Percentiles rank a stretch among this genome's conserved stretches.
Conservation (phyloP, 2,797 vertebrate genomes). For the Acrossocheilus wenchowensis region DNA sequence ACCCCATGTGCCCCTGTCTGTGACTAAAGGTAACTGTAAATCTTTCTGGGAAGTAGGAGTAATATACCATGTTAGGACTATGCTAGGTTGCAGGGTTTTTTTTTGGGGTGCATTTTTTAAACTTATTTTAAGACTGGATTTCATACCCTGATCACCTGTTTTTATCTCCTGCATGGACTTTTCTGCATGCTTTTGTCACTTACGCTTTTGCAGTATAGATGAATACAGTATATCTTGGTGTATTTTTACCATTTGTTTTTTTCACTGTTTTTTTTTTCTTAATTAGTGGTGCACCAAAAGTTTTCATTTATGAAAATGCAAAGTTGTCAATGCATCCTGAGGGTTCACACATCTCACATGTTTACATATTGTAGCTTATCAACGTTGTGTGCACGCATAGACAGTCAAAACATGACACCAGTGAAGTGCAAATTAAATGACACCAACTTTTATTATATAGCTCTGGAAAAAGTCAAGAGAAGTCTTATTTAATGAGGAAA, state of each 20-base stretch:
- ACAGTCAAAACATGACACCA: no score
- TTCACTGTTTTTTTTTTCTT: not conserved
- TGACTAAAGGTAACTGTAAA: constrained; percentile 62
- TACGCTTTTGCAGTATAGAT: not conserved
- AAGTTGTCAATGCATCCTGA: no score
- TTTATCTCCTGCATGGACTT: not conserved
- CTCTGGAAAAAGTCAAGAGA: no score
- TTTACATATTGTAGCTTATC: no score
- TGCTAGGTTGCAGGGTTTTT: not conserved
- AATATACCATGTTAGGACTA: constrained; percentile 57
- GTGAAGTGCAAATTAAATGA: no score
- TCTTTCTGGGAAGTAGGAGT: constrained; percentile 68
- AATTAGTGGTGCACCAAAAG: no score
- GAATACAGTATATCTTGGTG: no score
- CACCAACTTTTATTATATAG: no score
- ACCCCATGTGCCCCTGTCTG: constrained; percentile 43
- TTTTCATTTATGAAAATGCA: no score
- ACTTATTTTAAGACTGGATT: not conserved
- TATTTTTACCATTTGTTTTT: not conserved
- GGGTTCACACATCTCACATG: no score
- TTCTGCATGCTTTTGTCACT: not conserved
- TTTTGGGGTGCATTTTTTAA: not conserved
- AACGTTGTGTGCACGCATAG: no score
- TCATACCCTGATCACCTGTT: not conserved
- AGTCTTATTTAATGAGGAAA: no score